These are phyloP conservation scores for Rhea pennata DNA, from an alignment of 2,113 vertebrate species.

Conservation along the genomic window DNA sequence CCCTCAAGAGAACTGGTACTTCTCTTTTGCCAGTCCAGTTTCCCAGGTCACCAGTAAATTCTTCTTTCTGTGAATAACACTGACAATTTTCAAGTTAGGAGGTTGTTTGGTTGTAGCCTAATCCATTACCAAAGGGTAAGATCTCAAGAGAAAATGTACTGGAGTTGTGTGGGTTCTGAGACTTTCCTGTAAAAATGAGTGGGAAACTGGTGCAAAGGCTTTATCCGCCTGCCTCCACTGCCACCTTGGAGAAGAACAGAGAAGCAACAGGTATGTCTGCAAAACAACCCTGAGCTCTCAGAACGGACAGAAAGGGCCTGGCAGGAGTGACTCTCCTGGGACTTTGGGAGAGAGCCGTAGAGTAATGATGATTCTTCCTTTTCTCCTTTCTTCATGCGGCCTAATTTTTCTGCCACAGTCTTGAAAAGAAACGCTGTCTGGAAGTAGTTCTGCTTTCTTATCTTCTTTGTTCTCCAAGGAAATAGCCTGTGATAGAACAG, in stretches of 20 bases:
- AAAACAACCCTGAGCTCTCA: neutral
- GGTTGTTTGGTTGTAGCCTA: neutral
- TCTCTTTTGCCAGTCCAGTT: neutral
- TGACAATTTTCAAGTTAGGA: neutral
- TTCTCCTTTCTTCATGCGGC: neutral
- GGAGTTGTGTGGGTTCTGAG: neutral
- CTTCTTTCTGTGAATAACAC: neutral
- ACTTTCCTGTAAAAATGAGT: neutral
- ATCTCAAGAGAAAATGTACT: neutral
- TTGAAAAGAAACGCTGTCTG: conserved; percentile 16
- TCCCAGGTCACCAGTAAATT: neutral
- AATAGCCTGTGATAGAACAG: neutral
- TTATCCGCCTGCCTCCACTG: neutral
- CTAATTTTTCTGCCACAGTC: neutral
- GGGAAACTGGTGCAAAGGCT: neutral
- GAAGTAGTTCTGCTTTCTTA: neutral
- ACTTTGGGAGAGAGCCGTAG: neutral
- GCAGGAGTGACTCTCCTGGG: neutral
- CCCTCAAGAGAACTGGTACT: neutral
- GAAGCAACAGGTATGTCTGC: neutral
- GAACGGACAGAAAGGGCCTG: neutral
- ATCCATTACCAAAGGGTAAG: neutral
- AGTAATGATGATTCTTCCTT: neutral
- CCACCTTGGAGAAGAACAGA: neutral
- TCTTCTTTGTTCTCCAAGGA: conserved; percentile 4